phyloP scores from a whole-genome alignment of 2,797 vertebrate species.

The Balearica regulorum region DNA sequence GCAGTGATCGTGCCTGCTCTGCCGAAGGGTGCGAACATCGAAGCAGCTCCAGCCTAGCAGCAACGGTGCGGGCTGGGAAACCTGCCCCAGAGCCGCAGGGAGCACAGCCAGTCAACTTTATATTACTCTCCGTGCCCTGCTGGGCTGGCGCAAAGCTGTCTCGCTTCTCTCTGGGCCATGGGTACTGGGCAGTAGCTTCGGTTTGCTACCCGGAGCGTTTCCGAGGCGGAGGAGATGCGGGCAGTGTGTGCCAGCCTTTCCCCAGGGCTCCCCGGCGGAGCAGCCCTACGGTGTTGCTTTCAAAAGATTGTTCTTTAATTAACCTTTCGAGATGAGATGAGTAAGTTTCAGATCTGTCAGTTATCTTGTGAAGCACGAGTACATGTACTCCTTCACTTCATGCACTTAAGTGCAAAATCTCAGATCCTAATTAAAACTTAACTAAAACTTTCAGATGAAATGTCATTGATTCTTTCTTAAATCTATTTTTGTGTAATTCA shows the following conservation, averaged over 20 bases:
- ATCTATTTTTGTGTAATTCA: conserved; percentile 52
- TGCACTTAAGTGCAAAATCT: conserved; percentile 30
- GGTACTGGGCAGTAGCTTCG: not conserved
- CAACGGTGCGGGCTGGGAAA: fast-evolving
- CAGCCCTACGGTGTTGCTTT: not conserved
- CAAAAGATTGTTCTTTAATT: conserved; percentile 45
- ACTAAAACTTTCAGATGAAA: conserved; percentile 50
- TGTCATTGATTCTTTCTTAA: conserved; percentile 57
- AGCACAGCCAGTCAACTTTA: not conserved
- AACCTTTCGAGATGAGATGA: conserved; percentile 46
- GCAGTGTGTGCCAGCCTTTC: not conserved
- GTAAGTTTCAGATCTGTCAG: conserved; percentile 45
- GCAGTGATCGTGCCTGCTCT: not conserved
- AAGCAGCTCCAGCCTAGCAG: not conserved
- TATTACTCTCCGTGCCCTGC: fast-evolving
- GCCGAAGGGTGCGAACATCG: not conserved
- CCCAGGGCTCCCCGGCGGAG: not conserved
- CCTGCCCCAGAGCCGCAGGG: not conserved
- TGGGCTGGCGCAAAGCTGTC: not conserved
- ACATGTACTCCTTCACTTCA: conserved; percentile 17
- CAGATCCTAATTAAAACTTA: conserved; percentile 58
- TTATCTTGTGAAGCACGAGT: conserved; percentile 40
- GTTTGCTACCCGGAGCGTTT: not conserved
- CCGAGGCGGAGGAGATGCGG: not conserved
- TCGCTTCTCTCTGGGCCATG: fast-evolving